Conservation (phyloP, 2,888 invertebrate species). For the Drosophila quasianomalipes region DNA sequence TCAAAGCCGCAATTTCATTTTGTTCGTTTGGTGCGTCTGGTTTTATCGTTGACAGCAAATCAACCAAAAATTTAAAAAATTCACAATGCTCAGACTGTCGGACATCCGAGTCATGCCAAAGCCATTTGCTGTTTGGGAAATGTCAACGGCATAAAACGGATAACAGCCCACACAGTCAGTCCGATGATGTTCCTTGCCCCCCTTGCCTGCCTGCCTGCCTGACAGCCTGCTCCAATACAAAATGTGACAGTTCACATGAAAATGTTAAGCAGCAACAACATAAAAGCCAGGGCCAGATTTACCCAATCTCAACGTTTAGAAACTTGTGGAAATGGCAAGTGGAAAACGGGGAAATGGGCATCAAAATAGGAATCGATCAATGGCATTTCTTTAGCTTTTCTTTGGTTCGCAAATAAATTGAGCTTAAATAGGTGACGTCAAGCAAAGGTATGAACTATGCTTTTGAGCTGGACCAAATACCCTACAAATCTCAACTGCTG, state of each 20-base stretch:
- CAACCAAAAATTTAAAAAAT: slow-evolving; percentile 51
- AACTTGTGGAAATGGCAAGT: slow-evolving; percentile 23
- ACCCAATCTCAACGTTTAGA: slow-evolving; percentile 60
- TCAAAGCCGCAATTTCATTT: slow-evolving; percentile 54
- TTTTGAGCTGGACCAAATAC: neutral
- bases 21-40: slow-evolving; percentile 16
- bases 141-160: slow-evolving; percentile 75
- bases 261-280: slow-evolving; percentile 58
- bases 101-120: slow-evolving; percentile 49
- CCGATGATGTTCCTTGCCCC: neutral
- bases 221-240: slow-evolving; percentile 22
- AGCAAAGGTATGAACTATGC: slow-evolving; percentile 46
- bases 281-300: slow-evolving; percentile 68
- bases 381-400: slow-evolving; percentile 62
- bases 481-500: slow-evolving; percentile 10
- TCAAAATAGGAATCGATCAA: slow-evolving; percentile 66
- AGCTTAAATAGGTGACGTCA: slow-evolving; percentile 76
- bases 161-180: slow-evolving; percentile 52
- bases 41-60: slow-evolving; percentile 41
- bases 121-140: slow-evolving; percentile 70
- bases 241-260: slow-evolving; percentile 75
- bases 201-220: neutral
- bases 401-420: slow-evolving; percentile 74
- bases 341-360: slow-evolving; percentile 10
- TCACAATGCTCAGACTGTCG: slow-evolving; percentile 22